A percentile compares a stretch with the other conserved stretches of the same genome.
phyloP scores from a whole-genome alignment of 2,888 invertebrate genomes.

The Deilephila elpenor region DNA sequence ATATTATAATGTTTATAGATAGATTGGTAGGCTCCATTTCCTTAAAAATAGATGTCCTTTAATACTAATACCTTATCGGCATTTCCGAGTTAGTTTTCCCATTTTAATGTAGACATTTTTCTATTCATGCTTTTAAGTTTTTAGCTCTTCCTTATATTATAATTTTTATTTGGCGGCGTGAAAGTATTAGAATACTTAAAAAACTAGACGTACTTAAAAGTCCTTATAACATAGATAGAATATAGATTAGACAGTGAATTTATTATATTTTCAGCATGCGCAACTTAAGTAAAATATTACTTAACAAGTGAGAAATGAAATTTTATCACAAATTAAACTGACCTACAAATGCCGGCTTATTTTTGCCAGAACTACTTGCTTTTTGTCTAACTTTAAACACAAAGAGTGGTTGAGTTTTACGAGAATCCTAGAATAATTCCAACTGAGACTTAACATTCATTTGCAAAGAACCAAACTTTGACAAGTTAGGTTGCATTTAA shows the following conservation, averaged over 20 bases:
- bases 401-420: constrained; percentile 32
- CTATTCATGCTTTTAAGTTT: too few relatives aligned
- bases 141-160: too few relatives aligned
- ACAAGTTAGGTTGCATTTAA: constrained; percentile 76
- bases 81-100: too few relatives aligned
- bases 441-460: constrained; percentile 60
- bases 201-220: too few relatives aligned
- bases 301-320: constrained; percentile 12
- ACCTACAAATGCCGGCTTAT: constrained; percentile 12
- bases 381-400: constrained; percentile 27
- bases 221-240: too few relatives aligned
- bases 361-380: constrained; percentile 11
- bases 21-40: too few relatives aligned
- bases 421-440: constrained; percentile 39
- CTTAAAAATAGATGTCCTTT: too few relatives aligned
- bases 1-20: too few relatives aligned
- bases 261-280: constrained; percentile 10
- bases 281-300: neutral
- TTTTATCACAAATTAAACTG: constrained; percentile 17
- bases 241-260: neutral
- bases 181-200: too few relatives aligned
- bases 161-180: too few relatives aligned
- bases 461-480: constrained; percentile 71
- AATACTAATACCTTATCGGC: too few relatives aligned
- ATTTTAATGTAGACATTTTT: too few relatives aligned